Evolutionary conservation across 35 echinoderm and acorn worm species (phyloP).

Genomic region (Anneissia japonica): DNA sequence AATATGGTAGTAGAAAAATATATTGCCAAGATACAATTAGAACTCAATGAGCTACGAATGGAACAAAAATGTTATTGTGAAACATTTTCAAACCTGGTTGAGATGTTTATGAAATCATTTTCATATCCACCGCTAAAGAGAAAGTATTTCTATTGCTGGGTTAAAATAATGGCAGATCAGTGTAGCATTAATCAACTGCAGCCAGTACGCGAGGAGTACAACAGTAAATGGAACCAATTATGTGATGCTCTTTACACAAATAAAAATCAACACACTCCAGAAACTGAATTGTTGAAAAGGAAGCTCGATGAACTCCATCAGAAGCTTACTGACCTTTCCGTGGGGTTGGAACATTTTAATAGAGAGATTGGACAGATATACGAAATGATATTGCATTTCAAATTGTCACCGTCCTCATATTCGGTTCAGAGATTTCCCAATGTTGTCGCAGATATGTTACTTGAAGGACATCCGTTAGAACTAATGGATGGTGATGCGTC

Average conservation of each 20-base stretch:
- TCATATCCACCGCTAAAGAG: too few relatives aligned
- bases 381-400: background rate
- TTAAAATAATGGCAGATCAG: background rate
- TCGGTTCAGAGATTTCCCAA: background rate
- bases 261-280: too few relatives aligned
- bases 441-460: constrained; percentile 19
- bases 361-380: constrained; percentile 32
- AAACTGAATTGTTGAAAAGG: too few relatives aligned
- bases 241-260: too few relatives aligned
- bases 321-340: too few relatives aligned
- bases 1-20: background rate
- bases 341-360: constrained; percentile 21
- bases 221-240: background rate
- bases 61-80: too few relatives aligned
- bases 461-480: constrained; percentile 26
- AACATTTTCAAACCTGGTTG: background rate
- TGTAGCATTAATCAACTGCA: background rate
- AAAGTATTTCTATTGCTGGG: background rate
- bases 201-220: background rate
- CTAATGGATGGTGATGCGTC: constrained; percentile 35
- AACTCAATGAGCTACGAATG: too few relatives aligned
- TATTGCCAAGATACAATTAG: too few relatives aligned
- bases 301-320: too few relatives aligned
- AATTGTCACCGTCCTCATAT: background rate
- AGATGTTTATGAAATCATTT: too few relatives aligned